Evolutionary conservation across 2,888 invertebrate species (phyloP).

Genomic region (Chouioia cunea): DNA sequence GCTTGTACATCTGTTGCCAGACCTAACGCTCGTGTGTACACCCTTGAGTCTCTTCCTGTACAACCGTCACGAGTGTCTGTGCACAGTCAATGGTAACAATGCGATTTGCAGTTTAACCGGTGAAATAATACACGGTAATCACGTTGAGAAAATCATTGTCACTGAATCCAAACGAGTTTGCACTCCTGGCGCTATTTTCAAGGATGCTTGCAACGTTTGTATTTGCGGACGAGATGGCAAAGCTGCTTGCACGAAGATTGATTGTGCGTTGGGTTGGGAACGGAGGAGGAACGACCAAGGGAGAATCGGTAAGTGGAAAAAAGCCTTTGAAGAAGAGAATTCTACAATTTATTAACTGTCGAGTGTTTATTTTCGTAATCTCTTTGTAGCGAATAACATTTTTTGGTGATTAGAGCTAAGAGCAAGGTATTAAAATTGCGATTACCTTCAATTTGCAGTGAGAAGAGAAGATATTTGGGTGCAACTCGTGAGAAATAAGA

Average conservation of each 20-base stretch:
- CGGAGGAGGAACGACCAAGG: too few species aligned
- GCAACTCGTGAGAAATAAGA: not conserved
- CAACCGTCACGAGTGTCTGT: constrained; percentile 31
- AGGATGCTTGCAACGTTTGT: constrained; percentile 32
- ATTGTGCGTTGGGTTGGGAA: constrained; percentile 15
- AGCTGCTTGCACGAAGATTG: constrained; percentile 24
- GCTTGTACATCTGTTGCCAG: constrained; percentile 8
- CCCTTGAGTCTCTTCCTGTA: constrained; percentile 15
- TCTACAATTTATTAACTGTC: too few species aligned
- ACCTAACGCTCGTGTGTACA: constrained; percentile 24
- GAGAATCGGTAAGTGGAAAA: too few species aligned
- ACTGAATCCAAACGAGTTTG: constrained; percentile 21
- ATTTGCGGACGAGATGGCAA: constrained; percentile 16
- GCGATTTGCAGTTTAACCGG: constrained; percentile 17
- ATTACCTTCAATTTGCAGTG: constrained; percentile 8
- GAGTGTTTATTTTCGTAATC: not conserved
- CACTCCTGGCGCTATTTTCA: constrained; percentile 33
- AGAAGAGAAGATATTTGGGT: constrained; percentile 6
- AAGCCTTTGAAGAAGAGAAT: too few species aligned
- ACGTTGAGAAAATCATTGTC: not conserved
- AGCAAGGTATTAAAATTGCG: not conserved
- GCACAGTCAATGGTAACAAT: constrained; percentile 16
- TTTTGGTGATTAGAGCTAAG: too few species aligned
- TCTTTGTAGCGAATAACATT: not conserved
- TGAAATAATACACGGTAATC: constrained; percentile 12